Conservation (phyloP, 2,113 vertebrate species). For the Sterrhoptilus dennistouni region DNA sequence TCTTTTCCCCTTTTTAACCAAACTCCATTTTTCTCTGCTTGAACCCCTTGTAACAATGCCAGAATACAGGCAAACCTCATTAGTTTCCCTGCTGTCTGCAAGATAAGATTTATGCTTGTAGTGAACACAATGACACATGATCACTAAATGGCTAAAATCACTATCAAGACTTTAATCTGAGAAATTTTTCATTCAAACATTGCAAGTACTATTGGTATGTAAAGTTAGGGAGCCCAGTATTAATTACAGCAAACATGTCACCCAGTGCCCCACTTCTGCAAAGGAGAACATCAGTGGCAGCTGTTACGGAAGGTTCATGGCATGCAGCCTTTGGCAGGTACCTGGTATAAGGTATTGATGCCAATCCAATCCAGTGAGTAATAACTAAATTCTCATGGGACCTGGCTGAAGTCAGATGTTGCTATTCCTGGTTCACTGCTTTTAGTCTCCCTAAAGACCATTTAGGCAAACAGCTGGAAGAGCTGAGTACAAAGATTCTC, state of each 20-base stretch:
- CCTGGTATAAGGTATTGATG: slow-evolving; percentile 69
- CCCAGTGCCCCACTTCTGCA: slow-evolving; percentile 6
- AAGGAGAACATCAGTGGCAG: slow-evolving; percentile 73
- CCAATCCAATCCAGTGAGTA: slow-evolving; percentile 76
- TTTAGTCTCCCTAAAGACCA: slow-evolving; percentile 74
- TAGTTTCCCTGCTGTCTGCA: slow-evolving; percentile 73
- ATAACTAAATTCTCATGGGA: slow-evolving; percentile 71
- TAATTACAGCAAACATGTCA: slow-evolving; percentile 62
- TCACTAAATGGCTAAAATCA: slow-evolving; percentile 66
- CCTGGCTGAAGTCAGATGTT: slow-evolving; percentile 72
- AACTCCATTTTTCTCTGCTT: slow-evolving; percentile 56
- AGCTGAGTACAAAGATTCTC: slow-evolving; percentile 61
- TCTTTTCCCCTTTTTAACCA: not conserved
- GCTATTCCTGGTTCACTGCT: slow-evolving; percentile 79
- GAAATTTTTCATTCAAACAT: slow-evolving; percentile 61
- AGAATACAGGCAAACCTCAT: slow-evolving; percentile 68
- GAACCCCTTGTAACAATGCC: slow-evolving; percentile 59
- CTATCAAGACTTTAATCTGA: slow-evolving; percentile 65
- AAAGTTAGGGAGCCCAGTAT: slow-evolving; percentile 31
- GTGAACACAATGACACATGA: slow-evolving; percentile 74
- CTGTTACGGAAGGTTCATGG: slow-evolving; percentile 78
- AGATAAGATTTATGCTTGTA: slow-evolving; percentile 76
- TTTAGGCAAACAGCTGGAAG: slow-evolving; percentile 74
- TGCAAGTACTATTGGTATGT: slow-evolving; percentile 47
- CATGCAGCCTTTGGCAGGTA: slow-evolving; percentile 79